Evolutionary conservation across 2,797 vertebrate species (phyloP).

Genomic region (Schizopygopsis malacanthus): DNA sequence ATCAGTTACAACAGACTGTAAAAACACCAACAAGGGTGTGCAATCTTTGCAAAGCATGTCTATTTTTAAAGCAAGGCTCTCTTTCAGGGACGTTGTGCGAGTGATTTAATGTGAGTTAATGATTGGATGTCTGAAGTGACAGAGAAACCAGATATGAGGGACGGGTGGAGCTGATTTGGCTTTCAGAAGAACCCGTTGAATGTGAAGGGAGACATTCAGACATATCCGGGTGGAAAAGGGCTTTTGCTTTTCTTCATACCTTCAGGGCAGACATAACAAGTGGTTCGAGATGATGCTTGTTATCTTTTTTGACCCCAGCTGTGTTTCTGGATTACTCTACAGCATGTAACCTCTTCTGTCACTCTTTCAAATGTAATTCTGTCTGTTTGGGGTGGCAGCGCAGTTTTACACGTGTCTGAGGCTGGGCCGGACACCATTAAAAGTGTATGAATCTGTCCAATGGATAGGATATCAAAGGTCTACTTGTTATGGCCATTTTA

Average conservation of each 20-base stretch:
- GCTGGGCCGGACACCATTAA: not conserved
- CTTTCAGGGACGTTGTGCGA: conserved; percentile 68
- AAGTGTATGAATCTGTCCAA: not conserved
- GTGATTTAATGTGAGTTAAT: conserved; percentile 81
- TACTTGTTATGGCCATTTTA: not conserved
- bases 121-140: conserved; percentile 63
- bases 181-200: conserved; percentile 58
- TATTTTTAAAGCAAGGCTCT: conserved; percentile 70
- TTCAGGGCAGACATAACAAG: conserved; percentile 27
- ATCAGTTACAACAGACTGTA: conserved; percentile 71
- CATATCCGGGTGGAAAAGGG: conserved; percentile 12
- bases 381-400: not conserved
- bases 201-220: conserved; percentile 25
- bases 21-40: conserved; percentile 69
- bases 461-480: not conserved
- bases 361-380: conserved; percentile 5
- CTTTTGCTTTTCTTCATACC: conserved; percentile 20
- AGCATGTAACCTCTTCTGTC: conserved; percentile 2
- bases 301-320: conserved; percentile 21
- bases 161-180: conserved; percentile 41
- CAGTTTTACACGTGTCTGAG: not conserved
- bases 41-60: conserved; percentile 72
- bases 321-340: not conserved
- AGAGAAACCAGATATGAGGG: conserved; percentile 59
- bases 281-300: conserved; percentile 33